phyloP scores from a whole-genome alignment of 2,113 vertebrate species.

The Serilophus lunatus region DNA sequence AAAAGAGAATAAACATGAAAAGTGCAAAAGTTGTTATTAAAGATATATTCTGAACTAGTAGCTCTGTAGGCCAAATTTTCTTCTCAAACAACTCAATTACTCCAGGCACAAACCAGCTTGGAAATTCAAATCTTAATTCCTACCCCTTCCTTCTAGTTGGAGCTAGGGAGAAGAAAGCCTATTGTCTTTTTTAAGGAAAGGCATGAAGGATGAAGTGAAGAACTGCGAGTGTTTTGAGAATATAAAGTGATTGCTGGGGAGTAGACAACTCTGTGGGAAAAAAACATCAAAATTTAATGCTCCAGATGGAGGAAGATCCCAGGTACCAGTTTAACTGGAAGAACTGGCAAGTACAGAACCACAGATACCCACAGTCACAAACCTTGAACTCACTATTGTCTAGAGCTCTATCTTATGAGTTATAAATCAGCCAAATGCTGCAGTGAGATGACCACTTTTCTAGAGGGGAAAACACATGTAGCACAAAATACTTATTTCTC shows the following conservation, averaged over 20 bases:
- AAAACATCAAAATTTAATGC: background rate
- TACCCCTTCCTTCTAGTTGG: background rate
- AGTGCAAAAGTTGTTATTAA: background rate
- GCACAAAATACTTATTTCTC: background rate
- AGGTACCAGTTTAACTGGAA: background rate
- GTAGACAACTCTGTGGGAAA: background rate
- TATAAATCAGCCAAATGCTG: background rate
- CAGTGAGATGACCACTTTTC: background rate
- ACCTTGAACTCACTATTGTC: background rate
- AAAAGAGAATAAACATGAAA: background rate
- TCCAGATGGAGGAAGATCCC: background rate
- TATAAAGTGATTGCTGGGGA: background rate
- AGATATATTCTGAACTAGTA: background rate
- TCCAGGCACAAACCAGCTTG: background rate
- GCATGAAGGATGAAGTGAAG: fast-evolving
- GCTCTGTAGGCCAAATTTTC: background rate
- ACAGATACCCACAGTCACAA: background rate
- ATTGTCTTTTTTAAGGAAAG: background rate
- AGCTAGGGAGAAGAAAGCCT: background rate
- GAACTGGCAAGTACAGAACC: background rate
- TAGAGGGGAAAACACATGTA: background rate
- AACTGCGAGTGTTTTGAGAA: background rate
- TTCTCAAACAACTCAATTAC: background rate
- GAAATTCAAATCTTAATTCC: background rate
- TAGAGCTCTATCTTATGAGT: background rate